These are phyloP conservation scores for Pomatorhinus ruficollis DNA, from an alignment of 2,113 vertebrate species.

Conservation along the genomic window DNA sequence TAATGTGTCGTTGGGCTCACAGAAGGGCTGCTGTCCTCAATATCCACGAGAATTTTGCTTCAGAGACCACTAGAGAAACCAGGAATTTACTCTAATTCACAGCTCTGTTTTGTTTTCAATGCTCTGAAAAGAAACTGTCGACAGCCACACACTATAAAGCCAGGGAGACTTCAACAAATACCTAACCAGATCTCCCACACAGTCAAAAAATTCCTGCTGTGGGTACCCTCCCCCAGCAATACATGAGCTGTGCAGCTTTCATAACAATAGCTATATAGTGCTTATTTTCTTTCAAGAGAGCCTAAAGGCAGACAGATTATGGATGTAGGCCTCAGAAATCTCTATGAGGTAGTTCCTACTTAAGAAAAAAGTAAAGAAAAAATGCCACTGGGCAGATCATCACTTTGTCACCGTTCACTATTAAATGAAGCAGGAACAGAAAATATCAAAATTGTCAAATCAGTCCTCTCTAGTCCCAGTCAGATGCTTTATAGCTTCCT, in stretches of 20 bases:
- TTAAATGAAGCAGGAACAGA: not conserved
- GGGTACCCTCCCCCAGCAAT: constrained; percentile 4
- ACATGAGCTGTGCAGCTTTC: constrained; percentile 8
- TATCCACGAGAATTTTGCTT: not conserved
- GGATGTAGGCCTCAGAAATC: constrained; percentile 7
- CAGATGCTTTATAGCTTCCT: not conserved
- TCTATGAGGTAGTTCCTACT: not conserved
- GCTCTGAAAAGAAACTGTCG: not conserved
- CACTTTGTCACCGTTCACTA: not conserved
- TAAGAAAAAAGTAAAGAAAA: constrained; percentile 13
- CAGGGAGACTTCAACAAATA: not conserved
- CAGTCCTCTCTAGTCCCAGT: not conserved
- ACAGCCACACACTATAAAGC: not conserved
- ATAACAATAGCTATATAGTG: constrained; percentile 14
- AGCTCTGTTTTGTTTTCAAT: not conserved
- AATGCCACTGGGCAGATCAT: not conserved
- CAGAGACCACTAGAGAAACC: not conserved
- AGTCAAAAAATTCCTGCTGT: constrained; percentile 11
- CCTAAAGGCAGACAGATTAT: constrained; percentile 22
- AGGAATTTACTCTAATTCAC: constrained; percentile 19
- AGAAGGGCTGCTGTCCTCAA: not conserved
- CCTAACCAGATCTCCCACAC: not conserved
- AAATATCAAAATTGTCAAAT: not conserved
- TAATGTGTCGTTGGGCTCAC: accelerated
- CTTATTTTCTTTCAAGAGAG: not conserved